Base-by-base conservation (phyloP, 2,888 invertebrate species). In the Listrodromus nycthemerus region DNA sequence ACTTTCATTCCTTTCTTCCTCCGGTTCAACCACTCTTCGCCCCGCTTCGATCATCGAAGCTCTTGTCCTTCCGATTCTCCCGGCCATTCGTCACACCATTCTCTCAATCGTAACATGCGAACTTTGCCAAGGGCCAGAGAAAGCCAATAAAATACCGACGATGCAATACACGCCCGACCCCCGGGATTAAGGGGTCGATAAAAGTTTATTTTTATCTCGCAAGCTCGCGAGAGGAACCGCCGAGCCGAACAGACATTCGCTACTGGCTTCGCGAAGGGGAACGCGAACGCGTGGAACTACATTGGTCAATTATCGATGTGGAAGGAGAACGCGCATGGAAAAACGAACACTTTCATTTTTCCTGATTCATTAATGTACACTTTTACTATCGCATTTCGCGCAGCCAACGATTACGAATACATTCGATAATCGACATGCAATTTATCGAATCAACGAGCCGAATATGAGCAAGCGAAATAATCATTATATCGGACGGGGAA, bases 161-260 rank as follows among this genome's bases (percentile, higher is more conserved):
- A 65, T 58, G 58, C 10, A 65, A 78, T 69, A 74, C 77, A 73
- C 82, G 63, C 41, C 16, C 75, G 37, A 41, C 3, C n/a, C n/a
- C n/a, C 67, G 50, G 70, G 74, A 78, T 74, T 65, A 70, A 78
- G 52, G 78, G 61, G 61, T 50, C 41, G 75, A 78, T 82, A 78
- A 74, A 74, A 74, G 73, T 82, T 82, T 63, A 67, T 67, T 73
- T 78, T 21, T 61, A 78, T 61, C 67, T 66, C 45, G 66, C 69
- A 69, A 65, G 65, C 30, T 21, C 65, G 37, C 52, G 50, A 65
- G 52, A 50, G 74, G 33, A 27, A 7, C 63, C 50, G 61, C 3
- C 13, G 41, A 13, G 2, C 13, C 19, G 58, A 78, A 74, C 65
- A 3, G 41, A 73, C 58, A 45, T 73, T 78, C 41, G 71, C 74